A percentile compares a stretch with the other conserved stretches of the same genome.
phyloP scores from a whole-genome alignment of 2,113 vertebrate genomes.

The Chloebia gouldiae region DNA sequence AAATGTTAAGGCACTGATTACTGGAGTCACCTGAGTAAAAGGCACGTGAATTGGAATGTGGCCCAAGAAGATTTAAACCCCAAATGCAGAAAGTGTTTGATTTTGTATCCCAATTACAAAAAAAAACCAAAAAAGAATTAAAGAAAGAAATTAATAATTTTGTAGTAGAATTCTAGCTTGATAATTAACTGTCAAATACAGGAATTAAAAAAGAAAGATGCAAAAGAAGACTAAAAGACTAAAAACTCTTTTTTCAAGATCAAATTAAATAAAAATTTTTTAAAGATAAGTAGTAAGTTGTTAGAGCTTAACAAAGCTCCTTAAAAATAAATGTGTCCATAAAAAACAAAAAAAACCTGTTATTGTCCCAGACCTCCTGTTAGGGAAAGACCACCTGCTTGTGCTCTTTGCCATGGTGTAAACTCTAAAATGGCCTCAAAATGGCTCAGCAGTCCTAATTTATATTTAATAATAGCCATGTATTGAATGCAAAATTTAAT shows the following conservation, averaged over 20 bases:
- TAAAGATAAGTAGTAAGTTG: neutral
- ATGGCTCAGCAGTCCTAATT: neutral
- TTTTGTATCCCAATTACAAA: neutral
- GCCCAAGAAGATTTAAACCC: neutral
- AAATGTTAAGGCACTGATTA: neutral
- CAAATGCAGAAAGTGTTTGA: neutral
- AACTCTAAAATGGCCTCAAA: neutral
- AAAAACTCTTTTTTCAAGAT: neutral
- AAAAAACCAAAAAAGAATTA: too few species aligned
- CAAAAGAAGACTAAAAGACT: neutral
- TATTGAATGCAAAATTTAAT: neutral
- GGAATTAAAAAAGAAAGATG: neutral
- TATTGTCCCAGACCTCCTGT: neutral
- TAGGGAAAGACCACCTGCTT: neutral
- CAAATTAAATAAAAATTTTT: neutral
- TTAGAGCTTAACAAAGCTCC: neutral
- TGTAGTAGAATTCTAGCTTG: neutral
- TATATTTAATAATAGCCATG: neutral
- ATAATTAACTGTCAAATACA: neutral
- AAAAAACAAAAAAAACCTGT: neutral
- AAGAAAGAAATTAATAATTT: neutral
- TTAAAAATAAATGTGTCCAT: neutral
- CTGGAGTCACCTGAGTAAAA: neutral
- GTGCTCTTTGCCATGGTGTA: neutral
- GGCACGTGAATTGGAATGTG: fast-evolving